A percentile compares a stretch with the other conserved stretches of the same genome.
Evolutionary conservation across 2,888 invertebrate species (phyloP).

Genomic region (Alcis repandata): DNA sequence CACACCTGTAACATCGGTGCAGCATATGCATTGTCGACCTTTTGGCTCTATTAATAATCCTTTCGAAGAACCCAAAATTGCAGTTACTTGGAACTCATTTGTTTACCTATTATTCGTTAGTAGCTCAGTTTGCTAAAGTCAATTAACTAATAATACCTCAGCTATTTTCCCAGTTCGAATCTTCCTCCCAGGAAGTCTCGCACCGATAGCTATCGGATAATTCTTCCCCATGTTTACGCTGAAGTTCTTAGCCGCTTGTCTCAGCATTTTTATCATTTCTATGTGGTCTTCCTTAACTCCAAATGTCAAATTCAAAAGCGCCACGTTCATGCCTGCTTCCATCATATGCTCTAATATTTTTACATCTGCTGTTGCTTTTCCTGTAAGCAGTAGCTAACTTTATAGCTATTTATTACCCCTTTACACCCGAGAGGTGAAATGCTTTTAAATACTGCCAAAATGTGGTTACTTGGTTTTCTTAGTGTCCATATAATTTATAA

Average conservation of each 20-base stretch:
- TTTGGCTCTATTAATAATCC: too few species aligned
- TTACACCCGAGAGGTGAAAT: too few species aligned
- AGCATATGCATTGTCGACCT: too few species aligned
- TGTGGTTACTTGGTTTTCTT: too few species aligned
- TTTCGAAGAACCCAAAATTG: too few species aligned
- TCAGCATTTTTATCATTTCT: conserved; percentile 75
- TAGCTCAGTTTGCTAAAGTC: background rate
- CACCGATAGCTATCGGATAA: conserved; percentile 93
- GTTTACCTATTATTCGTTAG: background rate
- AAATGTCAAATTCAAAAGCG: conserved; percentile 76
- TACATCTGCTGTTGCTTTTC: conserved; percentile 67
- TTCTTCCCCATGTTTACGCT: conserved; percentile 87
- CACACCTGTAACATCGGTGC: too few species aligned
- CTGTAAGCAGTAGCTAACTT: conserved; percentile 48
- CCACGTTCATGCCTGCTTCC: conserved; percentile 84
- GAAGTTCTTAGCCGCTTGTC: conserved; percentile 83
- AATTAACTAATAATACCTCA: conserved; percentile 85
- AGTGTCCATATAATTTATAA: too few species aligned
- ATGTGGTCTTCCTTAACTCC: conserved; percentile 74
- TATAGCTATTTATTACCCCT: background rate
- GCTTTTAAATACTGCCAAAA: too few species aligned
- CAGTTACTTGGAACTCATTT: background rate
- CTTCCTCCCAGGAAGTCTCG: conserved; percentile 95
- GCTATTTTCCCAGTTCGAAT: conserved; percentile 94
- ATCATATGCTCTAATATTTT: conserved; percentile 81